Percentiles rank a stretch among this genome's conserved stretches.
Conservation (phyloP, 2,888 invertebrate species). For the Brachypterus glaber region DNA sequence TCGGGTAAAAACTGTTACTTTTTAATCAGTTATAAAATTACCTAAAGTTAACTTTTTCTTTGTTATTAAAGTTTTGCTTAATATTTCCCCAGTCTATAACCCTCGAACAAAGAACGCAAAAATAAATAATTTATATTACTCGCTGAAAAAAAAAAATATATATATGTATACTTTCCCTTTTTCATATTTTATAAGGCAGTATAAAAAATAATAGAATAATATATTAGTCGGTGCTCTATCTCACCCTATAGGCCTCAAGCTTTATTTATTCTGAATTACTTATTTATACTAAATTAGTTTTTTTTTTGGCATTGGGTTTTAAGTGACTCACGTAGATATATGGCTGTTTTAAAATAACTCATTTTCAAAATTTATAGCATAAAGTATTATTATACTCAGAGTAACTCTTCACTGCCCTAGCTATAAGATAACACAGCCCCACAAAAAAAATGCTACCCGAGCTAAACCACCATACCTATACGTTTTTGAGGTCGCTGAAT, state of each 20-base stretch:
- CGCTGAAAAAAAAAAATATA: constrained; percentile 40
- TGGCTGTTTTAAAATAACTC: constrained; percentile 34
- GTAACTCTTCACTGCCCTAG: constrained; percentile 10
- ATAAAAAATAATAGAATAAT: constrained; percentile 44
- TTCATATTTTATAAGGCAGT: constrained; percentile 32
- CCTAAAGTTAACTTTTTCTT: no score
- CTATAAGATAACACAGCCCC: no score
- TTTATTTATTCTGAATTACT: constrained; percentile 42
- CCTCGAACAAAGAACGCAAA: constrained; percentile 39
- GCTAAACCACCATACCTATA: no score
- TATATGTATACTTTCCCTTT: constrained; percentile 37
- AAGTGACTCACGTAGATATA: constrained; percentile 39
- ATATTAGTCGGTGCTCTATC: constrained; percentile 42
- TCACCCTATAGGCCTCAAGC: constrained; percentile 27
- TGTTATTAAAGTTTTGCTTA: no score
- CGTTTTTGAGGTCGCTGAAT: no score
- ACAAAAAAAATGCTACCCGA: no score
- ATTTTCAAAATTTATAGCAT: constrained; percentile 34
- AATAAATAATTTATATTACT: constrained; percentile 40
- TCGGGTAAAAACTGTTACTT: no score
- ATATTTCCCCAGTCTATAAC: constrained; percentile 29
- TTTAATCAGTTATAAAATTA: no score
- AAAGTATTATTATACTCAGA: constrained; percentile 34
- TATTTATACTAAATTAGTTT: constrained; percentile 44
- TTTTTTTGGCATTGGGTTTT: constrained; percentile 40